These are phyloP conservation scores for Micropoecilia bifurca DNA, from an alignment of 2,797 vertebrate species.

Conservation along the genomic window DNA sequence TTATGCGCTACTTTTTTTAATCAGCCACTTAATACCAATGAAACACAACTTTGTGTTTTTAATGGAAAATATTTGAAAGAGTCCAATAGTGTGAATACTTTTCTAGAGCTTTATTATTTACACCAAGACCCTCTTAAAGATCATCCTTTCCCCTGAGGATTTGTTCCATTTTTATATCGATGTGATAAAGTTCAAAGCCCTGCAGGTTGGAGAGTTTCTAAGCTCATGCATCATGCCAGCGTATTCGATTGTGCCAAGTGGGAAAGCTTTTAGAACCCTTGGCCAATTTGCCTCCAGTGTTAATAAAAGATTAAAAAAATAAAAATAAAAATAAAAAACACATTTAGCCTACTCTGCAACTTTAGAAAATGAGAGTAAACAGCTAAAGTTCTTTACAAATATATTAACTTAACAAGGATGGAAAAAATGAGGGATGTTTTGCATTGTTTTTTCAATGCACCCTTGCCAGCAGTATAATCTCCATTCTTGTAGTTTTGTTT, in stretches of 20 bases:
- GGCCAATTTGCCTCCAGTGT: slow-evolving; percentile 46
- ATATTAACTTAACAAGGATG: slow-evolving; percentile 63
- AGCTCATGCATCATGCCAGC: slow-evolving; percentile 4
- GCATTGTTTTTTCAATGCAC: slow-evolving; percentile 32
- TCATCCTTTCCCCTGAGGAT: neutral
- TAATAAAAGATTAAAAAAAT: slow-evolving; percentile 65
- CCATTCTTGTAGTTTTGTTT: slow-evolving; percentile 61
- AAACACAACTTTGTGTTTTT: neutral
- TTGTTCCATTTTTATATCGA: neutral
- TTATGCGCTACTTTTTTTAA: neutral
- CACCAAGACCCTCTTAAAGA: neutral
- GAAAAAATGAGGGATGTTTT: slow-evolving; percentile 70
- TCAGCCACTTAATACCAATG: neutral
- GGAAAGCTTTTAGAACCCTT: slow-evolving; percentile 25
- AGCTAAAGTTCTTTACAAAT: slow-evolving; percentile 65
- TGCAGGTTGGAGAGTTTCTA: neutral
- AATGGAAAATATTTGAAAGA: neutral
- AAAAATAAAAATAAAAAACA: slow-evolving; percentile 12
- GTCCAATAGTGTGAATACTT: neutral
- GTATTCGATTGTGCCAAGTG: slow-evolving; percentile 17
- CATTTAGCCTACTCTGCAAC: slow-evolving; percentile 43
- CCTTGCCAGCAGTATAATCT: slow-evolving; percentile 62
- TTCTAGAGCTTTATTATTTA: neutral
- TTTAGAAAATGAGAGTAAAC: slow-evolving; percentile 54
- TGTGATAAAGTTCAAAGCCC: neutral